Evolutionary conservation across 2,888 invertebrate species (phyloP).

Genomic region (Resseliella maxima): DNA sequence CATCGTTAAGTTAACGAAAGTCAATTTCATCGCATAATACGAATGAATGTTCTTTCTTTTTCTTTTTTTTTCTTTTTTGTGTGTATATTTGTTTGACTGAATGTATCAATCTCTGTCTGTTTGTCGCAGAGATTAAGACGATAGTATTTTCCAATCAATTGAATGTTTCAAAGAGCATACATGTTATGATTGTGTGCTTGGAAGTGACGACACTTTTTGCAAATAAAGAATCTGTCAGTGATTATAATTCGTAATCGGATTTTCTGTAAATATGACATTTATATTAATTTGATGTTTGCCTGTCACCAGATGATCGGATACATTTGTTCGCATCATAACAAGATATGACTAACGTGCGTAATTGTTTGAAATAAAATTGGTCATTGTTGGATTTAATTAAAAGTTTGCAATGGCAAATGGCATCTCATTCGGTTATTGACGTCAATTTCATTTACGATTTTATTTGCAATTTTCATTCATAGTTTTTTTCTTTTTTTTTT

Average conservation of each 20-base stretch:
- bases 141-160: background rate
- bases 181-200: too few relatives aligned
- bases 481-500: too few relatives aligned
- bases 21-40: conserved; percentile 10
- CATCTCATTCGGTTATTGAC: background rate
- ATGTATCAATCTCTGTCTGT: too few relatives aligned
- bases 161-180: background rate
- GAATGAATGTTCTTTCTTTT: background rate
- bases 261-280: conserved; percentile 42
- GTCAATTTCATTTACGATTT: background rate
- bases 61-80: background rate
- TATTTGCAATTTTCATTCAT: background rate
- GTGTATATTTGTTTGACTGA: too few relatives aligned
- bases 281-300: conserved; percentile 24
- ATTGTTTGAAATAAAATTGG: background rate
- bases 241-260: conserved; percentile 24
- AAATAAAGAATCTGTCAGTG: background rate
- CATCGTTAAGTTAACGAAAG: background rate
- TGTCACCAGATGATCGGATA: background rate
- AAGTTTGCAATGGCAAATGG: background rate
- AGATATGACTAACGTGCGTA: background rate
- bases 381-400: conserved; percentile 37
- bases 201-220: background rate
- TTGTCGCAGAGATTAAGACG: background rate
- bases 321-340: background rate